Percentiles rank a stretch among this genome's conserved stretches.
phyloP scores from a whole-genome alignment of 2,888 invertebrate species.

The Aproaerema taeniolella region DNA sequence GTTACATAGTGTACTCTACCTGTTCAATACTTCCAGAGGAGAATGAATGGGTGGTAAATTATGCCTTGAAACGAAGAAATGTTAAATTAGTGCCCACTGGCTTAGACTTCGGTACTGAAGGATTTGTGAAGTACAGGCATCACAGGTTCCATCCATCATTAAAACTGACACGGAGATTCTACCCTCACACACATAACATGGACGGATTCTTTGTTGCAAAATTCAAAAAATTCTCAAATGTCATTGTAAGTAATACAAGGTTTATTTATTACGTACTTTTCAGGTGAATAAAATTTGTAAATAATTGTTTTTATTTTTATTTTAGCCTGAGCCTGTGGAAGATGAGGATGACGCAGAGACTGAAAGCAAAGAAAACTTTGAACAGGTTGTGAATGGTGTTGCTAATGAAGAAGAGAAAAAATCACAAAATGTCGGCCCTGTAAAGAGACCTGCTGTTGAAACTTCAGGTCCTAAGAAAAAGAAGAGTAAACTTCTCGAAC shows the following conservation, averaged over 20 bases:
- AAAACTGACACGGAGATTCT: slow-evolving; percentile 92
- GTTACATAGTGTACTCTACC: slow-evolving; percentile 98
- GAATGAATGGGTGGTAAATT: slow-evolving; percentile 98
- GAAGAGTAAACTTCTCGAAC: slow-evolving; percentile 38
- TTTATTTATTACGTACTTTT: not conserved
- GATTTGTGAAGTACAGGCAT: slow-evolving; percentile 92
- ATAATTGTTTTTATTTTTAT: slow-evolving; percentile 17
- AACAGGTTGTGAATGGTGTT: slow-evolving; percentile 43
- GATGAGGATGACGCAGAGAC: slow-evolving; percentile 57
- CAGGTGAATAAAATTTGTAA: not conserved
- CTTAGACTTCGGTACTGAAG: slow-evolving; percentile 96
- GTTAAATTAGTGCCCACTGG: slow-evolving; percentile 96
- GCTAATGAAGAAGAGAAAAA: slow-evolving; percentile 31
- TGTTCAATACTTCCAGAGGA: slow-evolving; percentile 99
- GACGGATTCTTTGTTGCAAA: slow-evolving; percentile 99
- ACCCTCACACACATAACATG: slow-evolving; percentile 99
- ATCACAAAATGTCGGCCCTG: slow-evolving; percentile 24
- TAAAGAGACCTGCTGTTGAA: slow-evolving; percentile 41
- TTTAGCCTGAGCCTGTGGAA: slow-evolving; percentile 63
- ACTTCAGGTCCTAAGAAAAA: slow-evolving; percentile 39
- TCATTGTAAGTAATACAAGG: slow-evolving; percentile 70
- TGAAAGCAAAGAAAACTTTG: slow-evolving; percentile 28
- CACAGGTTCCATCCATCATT: slow-evolving; percentile 93
- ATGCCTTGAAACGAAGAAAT: slow-evolving; percentile 93
- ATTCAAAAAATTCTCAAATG: slow-evolving; percentile 95